Evolutionary conservation across 2,888 invertebrate species (phyloP).

Genomic region (Acholoe squamosa): DNA sequence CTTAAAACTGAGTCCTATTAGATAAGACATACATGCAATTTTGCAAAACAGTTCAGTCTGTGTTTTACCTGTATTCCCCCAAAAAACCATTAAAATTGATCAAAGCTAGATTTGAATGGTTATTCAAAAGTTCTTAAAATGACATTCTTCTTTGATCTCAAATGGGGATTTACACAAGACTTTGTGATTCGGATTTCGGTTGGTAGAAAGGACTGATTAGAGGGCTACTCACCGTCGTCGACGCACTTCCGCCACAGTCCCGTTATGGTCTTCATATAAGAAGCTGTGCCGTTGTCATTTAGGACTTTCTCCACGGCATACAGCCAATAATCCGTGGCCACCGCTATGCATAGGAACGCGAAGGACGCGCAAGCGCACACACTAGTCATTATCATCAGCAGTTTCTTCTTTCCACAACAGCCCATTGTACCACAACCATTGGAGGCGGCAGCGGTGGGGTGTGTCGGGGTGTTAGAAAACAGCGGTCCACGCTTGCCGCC

Average conservation of each 20-base stretch:
- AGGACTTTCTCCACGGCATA: conserved; percentile 77
- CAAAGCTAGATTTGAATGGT: too few species aligned
- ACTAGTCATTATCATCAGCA: conserved; percentile 82
- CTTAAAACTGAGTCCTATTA: too few species aligned
- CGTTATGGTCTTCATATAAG: conserved; percentile 75
- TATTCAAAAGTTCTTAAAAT: too few species aligned
- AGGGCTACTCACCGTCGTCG: conserved; percentile 74
- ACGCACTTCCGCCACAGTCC: conserved; percentile 81
- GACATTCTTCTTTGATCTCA: too few species aligned
- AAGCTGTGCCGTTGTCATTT: conserved; percentile 72
- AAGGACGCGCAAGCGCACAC: conserved; percentile 82
- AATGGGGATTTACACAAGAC: too few species aligned
- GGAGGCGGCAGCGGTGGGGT: conserved; percentile 42
- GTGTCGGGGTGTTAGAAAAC: conserved; percentile 12
- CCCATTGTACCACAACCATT: conserved; percentile 70
- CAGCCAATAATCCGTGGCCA: conserved; percentile 83
- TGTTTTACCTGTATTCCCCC: too few species aligned
- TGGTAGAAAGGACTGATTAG: background rate
- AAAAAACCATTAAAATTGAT: too few species aligned
- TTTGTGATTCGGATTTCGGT: background rate
- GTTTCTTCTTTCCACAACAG: conserved; percentile 80
- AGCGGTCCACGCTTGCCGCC: conserved; percentile 41
- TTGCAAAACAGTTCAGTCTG: too few species aligned
- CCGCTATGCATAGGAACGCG: conserved; percentile 82
- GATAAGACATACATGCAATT: too few species aligned